Percentiles rank a stretch among this genome's conserved stretches.
These are phyloP conservation scores for Theonella swinhoei DNA, from an alignment of 37 sponge, comb jelly and placozoan species.

Conservation along the genomic window DNA sequence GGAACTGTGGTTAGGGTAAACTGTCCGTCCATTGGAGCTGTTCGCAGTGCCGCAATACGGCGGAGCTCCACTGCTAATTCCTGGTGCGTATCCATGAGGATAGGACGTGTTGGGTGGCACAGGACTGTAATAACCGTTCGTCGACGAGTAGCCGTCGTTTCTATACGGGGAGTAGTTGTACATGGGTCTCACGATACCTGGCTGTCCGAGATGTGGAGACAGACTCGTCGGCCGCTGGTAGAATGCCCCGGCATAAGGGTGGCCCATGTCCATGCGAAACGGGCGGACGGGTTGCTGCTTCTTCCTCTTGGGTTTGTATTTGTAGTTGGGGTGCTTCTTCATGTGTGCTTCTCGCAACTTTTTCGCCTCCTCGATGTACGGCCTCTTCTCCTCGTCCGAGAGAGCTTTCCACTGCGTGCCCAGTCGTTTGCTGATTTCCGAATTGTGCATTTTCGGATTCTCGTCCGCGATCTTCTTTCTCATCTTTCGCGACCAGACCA, in stretches of 20 bases:
- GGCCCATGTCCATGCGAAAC: conserved; percentile 44
- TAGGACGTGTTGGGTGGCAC: conserved; percentile 9
- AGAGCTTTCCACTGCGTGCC: conserved; percentile 96
- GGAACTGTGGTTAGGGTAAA: neutral
- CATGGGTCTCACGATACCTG: neutral
- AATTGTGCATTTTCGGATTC: conserved; percentile 99
- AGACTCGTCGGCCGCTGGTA: conserved; percentile 25
- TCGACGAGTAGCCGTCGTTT: neutral
- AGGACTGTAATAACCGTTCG: neutral
- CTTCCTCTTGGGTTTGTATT: conserved; percentile 98
- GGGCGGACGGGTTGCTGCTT: conserved; percentile 60
- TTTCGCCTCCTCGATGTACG: conserved; percentile 96
- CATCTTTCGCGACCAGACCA: conserved; percentile 98
- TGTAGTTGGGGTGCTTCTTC: conserved; percentile 99
- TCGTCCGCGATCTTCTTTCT: conserved; percentile 98
- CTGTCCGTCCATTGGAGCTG: neutral
- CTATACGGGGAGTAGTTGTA: neutral
- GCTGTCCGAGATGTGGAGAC: conserved; percentile 1
- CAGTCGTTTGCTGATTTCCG: conserved; percentile 95
- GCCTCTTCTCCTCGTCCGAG: conserved; percentile 91
- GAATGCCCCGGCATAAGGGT: conserved; percentile 13
- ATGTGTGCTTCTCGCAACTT: conserved; percentile 90
- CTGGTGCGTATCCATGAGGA: conserved; percentile 17
- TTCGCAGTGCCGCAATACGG: conserved; percentile 17
- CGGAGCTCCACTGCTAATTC: neutral